Base-by-base conservation (phyloP, 2,113 vertebrate species). In the Ailurus styani region DNA sequence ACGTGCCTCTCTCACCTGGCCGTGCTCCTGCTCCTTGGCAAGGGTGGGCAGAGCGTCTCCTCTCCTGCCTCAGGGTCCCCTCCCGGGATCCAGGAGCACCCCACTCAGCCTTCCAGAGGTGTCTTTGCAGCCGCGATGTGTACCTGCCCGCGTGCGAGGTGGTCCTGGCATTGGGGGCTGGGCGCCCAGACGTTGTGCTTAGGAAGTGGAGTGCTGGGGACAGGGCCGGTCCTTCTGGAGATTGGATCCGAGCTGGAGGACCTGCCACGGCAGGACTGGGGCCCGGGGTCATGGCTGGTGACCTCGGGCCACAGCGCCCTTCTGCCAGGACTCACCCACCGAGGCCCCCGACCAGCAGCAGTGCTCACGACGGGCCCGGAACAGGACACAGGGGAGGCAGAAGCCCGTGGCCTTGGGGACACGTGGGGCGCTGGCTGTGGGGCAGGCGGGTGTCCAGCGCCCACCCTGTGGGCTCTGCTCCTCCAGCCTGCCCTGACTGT, bases 141-240 rank as follows among this genome's bases (percentile, higher is more conserved):
- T 5, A 3, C 14, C 3, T 2, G 25, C 4, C 50, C 0, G 2
- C 3, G 1, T 0, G 5, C 11, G 50, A 62, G 23, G 25, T 2
- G 0, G 1, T 2, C 14, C 9, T 14, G 20, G 70, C 14, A 0
- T 4, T 0, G 1, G 25, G 54, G n/a, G 27, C 52, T 0, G 1
- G 62, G 42, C 21, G 47, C 34, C 40, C 42, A 20, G 64, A 31
- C 5, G 0, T 47, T 34, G 29, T 37, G 20, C 37, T 27, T 25
- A 31, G 60, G 90, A 34, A 23, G 9, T 47, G 4, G 6, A 5
- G 13, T 2, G 42, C 45, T 0, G 1, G 20, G 77, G 12, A 23
- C 2, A 5, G 64, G 3, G 29, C 66, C 17, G 25, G 11, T 54
- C 64, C n/a, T 50, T 7, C 52, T 6, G 40, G 12, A 15, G 1